Base-by-base conservation (phyloP, 2,888 invertebrate species). In the Odontomyia ornata region DNA sequence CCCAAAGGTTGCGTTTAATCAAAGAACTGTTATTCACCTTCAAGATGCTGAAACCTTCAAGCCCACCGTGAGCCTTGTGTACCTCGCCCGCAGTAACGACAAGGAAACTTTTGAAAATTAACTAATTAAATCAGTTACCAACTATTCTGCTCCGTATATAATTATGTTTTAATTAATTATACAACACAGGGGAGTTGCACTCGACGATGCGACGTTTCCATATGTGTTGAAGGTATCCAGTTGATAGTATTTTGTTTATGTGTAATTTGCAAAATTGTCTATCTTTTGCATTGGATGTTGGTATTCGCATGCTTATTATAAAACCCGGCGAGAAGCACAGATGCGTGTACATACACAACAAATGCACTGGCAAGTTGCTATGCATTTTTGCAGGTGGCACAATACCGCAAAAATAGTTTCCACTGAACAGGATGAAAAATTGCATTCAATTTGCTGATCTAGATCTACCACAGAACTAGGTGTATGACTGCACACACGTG, bases 151-250 rank as follows among this genome's bases (percentile, higher is more conserved):
- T 13, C 13, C 36, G 57, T 36, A 73, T 36, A 36, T 30, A 60
- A 73, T 73, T 73, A 73, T 73, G 60, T 30, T 73, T 73, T 73
- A 73, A 73, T 73, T 60, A 73, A 73, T 73, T 57, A 23, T 36
- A 57, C 36, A 60, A 57, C 57, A 73, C 18, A 52, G 7, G 15
- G 4, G 52, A 52, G 52, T 52, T 15, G 18, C 52, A 15, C 52
- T 52, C 52, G 52, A 52, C 52, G 36, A 15, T 15, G 4, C 52
- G 52, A 52, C 52, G 36, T 36, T 9, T 36, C 7, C 52, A 52
- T 52, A 18, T 52, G 52, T 52, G 52, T 15, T 36, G 36, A 36
- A 9, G 3, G 36, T 9, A 36, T 36, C 36, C 5, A 36, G 36
- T 36, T 36, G 36, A 36, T 36, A 36, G 9, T 9, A 9, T 36